Evolutionary conservation across 2,797 vertebrate species (phyloP).

Genomic region (Enteromius anoplus): DNA sequence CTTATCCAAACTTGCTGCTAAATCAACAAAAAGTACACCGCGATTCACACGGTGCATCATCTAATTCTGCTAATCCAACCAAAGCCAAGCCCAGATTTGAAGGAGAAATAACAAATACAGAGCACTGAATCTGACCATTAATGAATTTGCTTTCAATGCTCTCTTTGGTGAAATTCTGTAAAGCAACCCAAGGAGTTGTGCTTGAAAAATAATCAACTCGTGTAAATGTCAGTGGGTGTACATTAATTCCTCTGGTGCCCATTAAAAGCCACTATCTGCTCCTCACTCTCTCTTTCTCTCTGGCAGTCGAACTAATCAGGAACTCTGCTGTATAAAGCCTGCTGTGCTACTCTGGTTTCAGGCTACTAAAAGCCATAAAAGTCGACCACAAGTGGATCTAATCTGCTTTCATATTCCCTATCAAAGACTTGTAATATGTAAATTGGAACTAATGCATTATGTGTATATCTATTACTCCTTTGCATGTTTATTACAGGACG

Average conservation of each 20-base stretch:
- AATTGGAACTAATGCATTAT: conserved; percentile 71
- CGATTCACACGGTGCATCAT: not conserved
- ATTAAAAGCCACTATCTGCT: conserved; percentile 13
- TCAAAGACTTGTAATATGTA: conserved; percentile 73
- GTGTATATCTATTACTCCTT: conserved; percentile 37
- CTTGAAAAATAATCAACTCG: conserved; percentile 27
- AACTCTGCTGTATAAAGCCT: conserved; percentile 16
- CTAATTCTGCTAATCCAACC: not conserved
- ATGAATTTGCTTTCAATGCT: not conserved
- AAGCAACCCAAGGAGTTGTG: not conserved
- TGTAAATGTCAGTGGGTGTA: conserved; percentile 23
- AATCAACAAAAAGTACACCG: conserved; percentile 7
- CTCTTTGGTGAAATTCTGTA: conserved; percentile 1
- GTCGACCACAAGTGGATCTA: conserved; percentile 56
- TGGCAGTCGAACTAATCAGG: conserved; percentile 38
- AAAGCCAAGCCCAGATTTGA: conserved; percentile 5
- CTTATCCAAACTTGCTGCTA: not conserved
- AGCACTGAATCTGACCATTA: not conserved
- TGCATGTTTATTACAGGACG: conserved; percentile 8
- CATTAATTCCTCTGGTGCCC: conserved; percentile 30
- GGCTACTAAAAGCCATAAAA: conserved; percentile 44
- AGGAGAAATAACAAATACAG: not conserved
- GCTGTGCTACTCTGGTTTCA: conserved; percentile 41
- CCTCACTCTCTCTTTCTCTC: conserved; percentile 13
- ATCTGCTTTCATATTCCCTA: conserved; percentile 64